Percentiles rank a stretch among this genome's conserved stretches.
Evolutionary conservation across 2,113 vertebrate species (phyloP).

Genomic region (Natator depressus): DNA sequence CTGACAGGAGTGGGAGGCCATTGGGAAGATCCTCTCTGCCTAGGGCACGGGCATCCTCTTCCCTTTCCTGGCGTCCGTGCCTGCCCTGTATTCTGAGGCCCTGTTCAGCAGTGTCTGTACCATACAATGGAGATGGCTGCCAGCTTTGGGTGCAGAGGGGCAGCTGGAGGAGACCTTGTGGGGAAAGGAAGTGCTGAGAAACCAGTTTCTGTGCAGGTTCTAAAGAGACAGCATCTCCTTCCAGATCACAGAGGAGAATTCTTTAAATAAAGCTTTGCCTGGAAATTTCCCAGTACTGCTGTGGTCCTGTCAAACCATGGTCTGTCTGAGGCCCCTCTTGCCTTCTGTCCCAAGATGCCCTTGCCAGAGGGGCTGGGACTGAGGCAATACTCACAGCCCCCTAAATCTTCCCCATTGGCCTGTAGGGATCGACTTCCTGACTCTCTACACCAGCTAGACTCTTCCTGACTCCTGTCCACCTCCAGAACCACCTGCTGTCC

Average conservation of each 20-base stretch:
- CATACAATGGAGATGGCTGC: neutral
- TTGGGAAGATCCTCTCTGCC: neutral
- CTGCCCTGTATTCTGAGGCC: accelerated
- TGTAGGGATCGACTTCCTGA: neutral
- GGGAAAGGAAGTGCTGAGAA: neutral
- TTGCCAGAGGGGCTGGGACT: neutral
- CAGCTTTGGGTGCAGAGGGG: neutral
- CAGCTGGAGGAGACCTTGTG: accelerated
- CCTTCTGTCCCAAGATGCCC: neutral
- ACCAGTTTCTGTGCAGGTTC: neutral
- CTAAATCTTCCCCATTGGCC: neutral
- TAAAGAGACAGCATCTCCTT: accelerated
- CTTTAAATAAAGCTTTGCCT: constrained; percentile 26
- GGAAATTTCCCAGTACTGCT: constrained; percentile 43
- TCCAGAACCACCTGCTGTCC: neutral
- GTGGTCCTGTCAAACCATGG: neutral
- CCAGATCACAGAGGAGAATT: accelerated
- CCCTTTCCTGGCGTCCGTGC: accelerated
- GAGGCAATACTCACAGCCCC: neutral
- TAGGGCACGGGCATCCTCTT: neutral
- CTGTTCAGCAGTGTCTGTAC: too few species aligned
- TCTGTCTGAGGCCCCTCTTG: neutral
- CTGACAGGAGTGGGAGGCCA: neutral
- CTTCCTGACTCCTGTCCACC: neutral
- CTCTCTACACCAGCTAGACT: neutral